phyloP scores from a whole-genome alignment of 2,888 invertebrate species.

The Rhaphigaster nebulosa region DNA sequence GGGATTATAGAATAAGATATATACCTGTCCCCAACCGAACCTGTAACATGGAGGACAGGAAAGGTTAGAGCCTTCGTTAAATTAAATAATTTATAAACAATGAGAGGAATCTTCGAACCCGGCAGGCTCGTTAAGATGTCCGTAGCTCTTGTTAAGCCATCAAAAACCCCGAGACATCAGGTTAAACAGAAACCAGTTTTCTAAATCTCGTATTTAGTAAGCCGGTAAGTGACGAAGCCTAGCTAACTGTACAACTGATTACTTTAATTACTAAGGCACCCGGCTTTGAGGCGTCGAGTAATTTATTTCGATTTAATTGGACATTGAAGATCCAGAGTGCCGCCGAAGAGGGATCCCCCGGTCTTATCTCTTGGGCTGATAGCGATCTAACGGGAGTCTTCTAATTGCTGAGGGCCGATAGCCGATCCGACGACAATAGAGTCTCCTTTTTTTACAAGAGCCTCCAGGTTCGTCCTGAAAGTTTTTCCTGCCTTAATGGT shows the following conservation, averaged over 20 bases:
- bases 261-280: background rate
- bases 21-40: too few species aligned
- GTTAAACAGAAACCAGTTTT: background rate
- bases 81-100: constrained; percentile 14
- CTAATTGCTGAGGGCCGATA: background rate
- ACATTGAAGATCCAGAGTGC: background rate
- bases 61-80: background rate
- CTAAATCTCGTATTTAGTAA: constrained; percentile 3
- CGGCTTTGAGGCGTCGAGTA: background rate
- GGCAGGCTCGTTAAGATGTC: background rate
- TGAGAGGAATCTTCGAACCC: background rate
- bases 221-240: too few species aligned
- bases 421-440: background rate
- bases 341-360: background rate
- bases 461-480: background rate
- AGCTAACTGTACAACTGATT: background rate
- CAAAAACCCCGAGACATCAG: background rate
- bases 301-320: constrained; percentile 12
- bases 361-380: background rate
- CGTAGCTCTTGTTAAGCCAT: background rate
- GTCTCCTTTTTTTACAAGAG: background rate
- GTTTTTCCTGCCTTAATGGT: constrained; percentile 7
- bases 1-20: background rate
- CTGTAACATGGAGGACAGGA: background rate
- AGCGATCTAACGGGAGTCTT: background rate